Base-by-base conservation (phyloP, 1,140 invertebrate genomes). In the Nephotettix cincticeps region DNA sequence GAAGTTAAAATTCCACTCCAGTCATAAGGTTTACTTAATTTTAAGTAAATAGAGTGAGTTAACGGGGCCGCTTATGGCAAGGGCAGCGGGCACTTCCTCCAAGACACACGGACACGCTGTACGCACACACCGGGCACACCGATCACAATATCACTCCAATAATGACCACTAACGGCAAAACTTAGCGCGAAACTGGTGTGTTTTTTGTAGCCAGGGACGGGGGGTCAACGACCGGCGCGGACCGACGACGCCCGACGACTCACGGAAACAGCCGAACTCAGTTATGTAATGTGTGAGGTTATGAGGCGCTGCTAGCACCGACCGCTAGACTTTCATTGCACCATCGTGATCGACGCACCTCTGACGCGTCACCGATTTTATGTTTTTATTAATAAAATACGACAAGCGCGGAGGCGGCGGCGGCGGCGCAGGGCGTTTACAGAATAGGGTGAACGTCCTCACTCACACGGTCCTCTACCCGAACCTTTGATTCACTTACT, bases 81-180 rank as follows among this genome's bases (percentile, higher is more conserved):
- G 32, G 32, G 32, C 32, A 36, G 32, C 32, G 32, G 32, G 14
- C 32, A 36, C 47, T 51, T 23, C n/a, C 4, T 51, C 47, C 47
- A 36, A n/a, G 4, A 51, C 47, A n/a, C 3, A 23, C 21, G 19
- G 6, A 51, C 56, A 27, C 47, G 13, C 13, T 54, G 47, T 19
- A 21, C 56, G 23, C 56, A 61, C 21, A 21, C 56, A 61, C 56
- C 28, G 56, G 23, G 28, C 17, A n/a, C 17, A 51, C 47, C 17
- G 21, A 51, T 51, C 47, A 51, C 47, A n/a, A 23, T 51, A 51
- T 51, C 47, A 51, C 47, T 19, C 6, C 3, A 19, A 61, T 61
- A 61, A 61, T 61, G 32, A 67, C 64, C 64, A 67, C 32, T 67
- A 67, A 67, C 64, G 64, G 64, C 64, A 67, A 45, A 67, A 67